Evolutionary conservation across 1,140 invertebrate species (phyloP), one percentile per base, ranked within the genome.

Genomic region (Ceratina japonica): DNA sequence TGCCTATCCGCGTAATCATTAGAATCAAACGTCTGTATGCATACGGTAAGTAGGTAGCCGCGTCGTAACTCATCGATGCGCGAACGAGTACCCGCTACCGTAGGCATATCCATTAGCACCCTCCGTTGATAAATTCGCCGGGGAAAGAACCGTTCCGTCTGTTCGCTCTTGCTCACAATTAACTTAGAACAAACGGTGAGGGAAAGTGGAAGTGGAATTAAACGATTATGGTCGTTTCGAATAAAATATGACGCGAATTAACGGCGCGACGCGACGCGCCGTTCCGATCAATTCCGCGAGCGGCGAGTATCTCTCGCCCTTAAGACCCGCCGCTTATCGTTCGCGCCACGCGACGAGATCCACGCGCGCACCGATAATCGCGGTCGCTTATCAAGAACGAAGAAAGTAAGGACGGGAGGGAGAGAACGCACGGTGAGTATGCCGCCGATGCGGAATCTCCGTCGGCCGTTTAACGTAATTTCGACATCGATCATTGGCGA

Each of bases 401-500:
- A 62, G 51, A 52, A 74, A 63, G 10, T 1, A 0, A 18, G 1
- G 31, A 37, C 52, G 24, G 20, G 74, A 63, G 62, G 51, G 10
- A 13, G 52, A 62, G 22, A 24, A 76, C 58, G 62, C 27, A 65
- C 49, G 68, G 71, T 20, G 37, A 63, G 52, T 18, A 75, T n/a
- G 51, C 44, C 44, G 58, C 52, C 44, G 31, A 52, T 52, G 51
- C 12, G 51, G 51, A 16, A 12, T 16, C 27, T 31, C 64, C 7
- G 2, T 31, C 8, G 22, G 72, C 84, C 20, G 59, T 72, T 81
- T 78, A 77, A 73, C 86, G 85, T 88, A 89, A 89, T 89, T 88
- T 85, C 70, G 80, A 76, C 87, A 88, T 89, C 84, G 77, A 89
- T 89, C 87, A 89, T 88, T 86, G 77, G 78, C 71, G 65, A 80